Conservation (phyloP, 2,888 invertebrate genomes). For the Autographa gamma region DNA sequence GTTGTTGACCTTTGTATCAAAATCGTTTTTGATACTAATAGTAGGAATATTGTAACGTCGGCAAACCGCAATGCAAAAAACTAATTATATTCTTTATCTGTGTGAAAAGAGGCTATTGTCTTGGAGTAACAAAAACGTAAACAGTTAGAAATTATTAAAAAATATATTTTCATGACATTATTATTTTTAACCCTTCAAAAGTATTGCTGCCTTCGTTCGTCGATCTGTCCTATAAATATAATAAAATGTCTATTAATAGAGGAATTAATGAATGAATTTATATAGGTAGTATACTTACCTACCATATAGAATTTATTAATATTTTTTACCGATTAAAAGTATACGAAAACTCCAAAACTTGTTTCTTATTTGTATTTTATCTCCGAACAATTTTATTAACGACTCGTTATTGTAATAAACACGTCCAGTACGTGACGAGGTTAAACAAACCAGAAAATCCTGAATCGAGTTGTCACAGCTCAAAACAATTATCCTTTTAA, state of each 20-base stretch:
- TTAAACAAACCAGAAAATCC: constrained; percentile 43
- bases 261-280: neutral
- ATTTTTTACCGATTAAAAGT: constrained; percentile 26
- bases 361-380: constrained; percentile 33
- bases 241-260: neutral
- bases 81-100: too few species aligned
- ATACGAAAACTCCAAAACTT: constrained; percentile 24
- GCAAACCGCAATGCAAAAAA: too few species aligned
- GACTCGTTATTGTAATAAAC: constrained; percentile 31
- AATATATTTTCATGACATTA: too few species aligned
- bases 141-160: too few species aligned
- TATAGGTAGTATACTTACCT: neutral
- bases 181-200: neutral
- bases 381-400: constrained; percentile 33
- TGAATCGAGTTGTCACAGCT: constrained; percentile 25
- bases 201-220: too few species aligned
- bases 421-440: constrained; percentile 25
- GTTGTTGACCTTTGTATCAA: constrained; percentile 2
- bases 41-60: too few species aligned
- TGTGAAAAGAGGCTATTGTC: too few species aligned
- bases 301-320: neutral
- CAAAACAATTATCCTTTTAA: constrained; percentile 14
- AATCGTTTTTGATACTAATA: too few species aligned
- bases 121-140: too few species aligned
- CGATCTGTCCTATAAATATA: too few species aligned